Conservation (phyloP, 2,888 invertebrate species). For the Carabus problematicus region DNA sequence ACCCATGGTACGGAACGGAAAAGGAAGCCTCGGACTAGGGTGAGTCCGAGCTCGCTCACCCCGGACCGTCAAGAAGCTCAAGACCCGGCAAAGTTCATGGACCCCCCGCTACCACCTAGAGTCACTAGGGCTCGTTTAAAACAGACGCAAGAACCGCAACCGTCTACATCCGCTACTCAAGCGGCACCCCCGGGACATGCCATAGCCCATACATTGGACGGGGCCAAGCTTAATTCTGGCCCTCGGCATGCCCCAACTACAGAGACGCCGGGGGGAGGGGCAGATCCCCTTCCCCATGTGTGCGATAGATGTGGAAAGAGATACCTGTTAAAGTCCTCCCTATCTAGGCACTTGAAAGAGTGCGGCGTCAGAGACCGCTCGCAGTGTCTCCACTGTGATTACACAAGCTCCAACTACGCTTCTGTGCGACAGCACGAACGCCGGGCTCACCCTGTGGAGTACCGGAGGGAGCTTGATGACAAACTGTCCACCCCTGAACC, state of each 20-base stretch:
- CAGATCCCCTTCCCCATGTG: neutral
- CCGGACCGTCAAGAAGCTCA: neutral
- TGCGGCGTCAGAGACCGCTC: constrained; percentile 7
- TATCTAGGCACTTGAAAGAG: neutral
- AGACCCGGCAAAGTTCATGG: neutral
- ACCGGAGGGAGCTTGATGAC: constrained; percentile 9
- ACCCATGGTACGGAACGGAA: no score
- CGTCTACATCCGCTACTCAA: neutral
- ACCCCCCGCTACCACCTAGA: neutral
- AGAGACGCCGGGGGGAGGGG: neutral
- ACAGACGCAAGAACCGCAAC: neutral
- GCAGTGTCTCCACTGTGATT: neutral
- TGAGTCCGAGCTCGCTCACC: neutral
- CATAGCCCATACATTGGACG: neutral
- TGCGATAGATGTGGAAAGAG: neutral
- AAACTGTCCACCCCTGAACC: neutral
- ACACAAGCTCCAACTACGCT: neutral
- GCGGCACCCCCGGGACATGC: neutral
- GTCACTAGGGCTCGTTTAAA: neutral
- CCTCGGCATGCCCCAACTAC: neutral
- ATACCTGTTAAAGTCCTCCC: neutral
- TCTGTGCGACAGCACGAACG: constrained; percentile 21
- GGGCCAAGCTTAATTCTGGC: neutral
- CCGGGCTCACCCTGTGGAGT: constrained; percentile 8
- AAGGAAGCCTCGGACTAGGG: constrained; percentile 2